These are phyloP conservation scores for Nymphalis io DNA, from an alignment of 1,140 invertebrate genomes.

Conservation along the genomic window DNA sequence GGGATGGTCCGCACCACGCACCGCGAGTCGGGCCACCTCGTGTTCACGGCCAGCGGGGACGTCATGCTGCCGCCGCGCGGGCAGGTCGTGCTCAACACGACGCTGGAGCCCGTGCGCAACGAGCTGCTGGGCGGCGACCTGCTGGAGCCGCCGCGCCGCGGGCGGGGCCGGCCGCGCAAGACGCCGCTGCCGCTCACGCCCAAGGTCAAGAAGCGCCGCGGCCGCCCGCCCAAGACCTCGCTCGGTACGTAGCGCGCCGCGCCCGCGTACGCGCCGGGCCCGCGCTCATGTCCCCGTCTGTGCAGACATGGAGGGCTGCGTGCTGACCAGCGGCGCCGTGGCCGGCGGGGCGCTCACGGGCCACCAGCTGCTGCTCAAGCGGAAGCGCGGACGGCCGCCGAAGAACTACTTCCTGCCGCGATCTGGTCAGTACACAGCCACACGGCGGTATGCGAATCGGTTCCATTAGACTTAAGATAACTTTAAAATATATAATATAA, in stretches of 20 bases:
- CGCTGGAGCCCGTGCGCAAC: constrained; percentile 48
- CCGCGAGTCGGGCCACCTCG: constrained; percentile 72
- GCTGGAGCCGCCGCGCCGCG: constrained; percentile 62
- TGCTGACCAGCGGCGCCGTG: constrained; percentile 64
- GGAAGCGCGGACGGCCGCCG: constrained; percentile 72
- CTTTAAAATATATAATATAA: too few relatives aligned
- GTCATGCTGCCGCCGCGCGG: constrained; percentile 67
- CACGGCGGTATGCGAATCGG: background rate
- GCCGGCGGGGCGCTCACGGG: constrained; percentile 42
- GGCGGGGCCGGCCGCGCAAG: constrained; percentile 70
- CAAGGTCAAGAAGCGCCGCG: constrained; percentile 76
- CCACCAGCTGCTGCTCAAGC: constrained; percentile 71
- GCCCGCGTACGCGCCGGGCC: background rate
- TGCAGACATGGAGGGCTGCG: constrained; percentile 72
- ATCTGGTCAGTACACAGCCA: constrained; percentile 33
- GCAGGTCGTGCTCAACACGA: constrained; percentile 48
- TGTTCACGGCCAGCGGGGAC: constrained; percentile 76
- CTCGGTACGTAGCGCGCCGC: constrained; percentile 49
- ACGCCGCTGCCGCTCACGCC: constrained; percentile 72
- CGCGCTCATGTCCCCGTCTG: background rate
- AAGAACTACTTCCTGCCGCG: constrained; percentile 69
- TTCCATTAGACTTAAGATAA: too few relatives aligned
- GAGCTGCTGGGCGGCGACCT: constrained; percentile 45
- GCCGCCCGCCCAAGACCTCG: constrained; percentile 76
- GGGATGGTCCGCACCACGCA: constrained; percentile 78